Evolutionary conservation across 2,888 invertebrate species (phyloP), one percentile per base, ranked within the genome.

Genomic region (Plusia festucae): DNA sequence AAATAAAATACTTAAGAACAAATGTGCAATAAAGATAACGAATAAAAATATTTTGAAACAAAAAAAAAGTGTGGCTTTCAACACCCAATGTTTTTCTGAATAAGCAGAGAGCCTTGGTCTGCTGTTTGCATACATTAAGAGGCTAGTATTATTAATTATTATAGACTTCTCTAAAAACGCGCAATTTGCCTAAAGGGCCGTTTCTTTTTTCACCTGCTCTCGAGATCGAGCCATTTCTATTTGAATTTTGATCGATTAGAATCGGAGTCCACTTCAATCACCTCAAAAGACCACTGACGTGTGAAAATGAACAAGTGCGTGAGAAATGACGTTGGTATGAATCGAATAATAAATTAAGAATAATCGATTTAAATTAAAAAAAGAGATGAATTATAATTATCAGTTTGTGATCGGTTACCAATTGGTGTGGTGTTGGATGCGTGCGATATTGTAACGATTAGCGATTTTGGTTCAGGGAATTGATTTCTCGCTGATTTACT

Each of bases 361-460:
- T 61, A 66, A 75, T 68, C 44, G 65, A 75, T 73, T 73, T 54
- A 22, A 72, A 73, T 64, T 55, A 27, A 52, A 59, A 65, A 63
- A 66, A 24, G 63, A 68, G 54, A 60, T 60, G 59, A 60, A 30
- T 30, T 30, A 30, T 30, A 49, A 49, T 49, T 20, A 64, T 72
- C 27, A 53, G 51, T 40, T 49, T 63, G 52, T 65, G 65, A 53
- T 65, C 44, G 62, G 51, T 56, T 1, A 46, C 44, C 67, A 71
- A 71, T 73, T 65, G 66, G 11, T 70, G 58, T 34, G 22, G 22
- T 49, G 59, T 24, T 67, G 34, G 44, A 60, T 66, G 70, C 66
- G 58, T 76, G 73, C 46, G 52, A 58, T 73, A 65, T 78, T 65
- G 60, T 51, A 64, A 56, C 68, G 53, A 76, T 75, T 70, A 73